Evolutionary conservation across 1,140 invertebrate genomes (phyloP).

Genomic region (Saccostrea echinata): DNA sequence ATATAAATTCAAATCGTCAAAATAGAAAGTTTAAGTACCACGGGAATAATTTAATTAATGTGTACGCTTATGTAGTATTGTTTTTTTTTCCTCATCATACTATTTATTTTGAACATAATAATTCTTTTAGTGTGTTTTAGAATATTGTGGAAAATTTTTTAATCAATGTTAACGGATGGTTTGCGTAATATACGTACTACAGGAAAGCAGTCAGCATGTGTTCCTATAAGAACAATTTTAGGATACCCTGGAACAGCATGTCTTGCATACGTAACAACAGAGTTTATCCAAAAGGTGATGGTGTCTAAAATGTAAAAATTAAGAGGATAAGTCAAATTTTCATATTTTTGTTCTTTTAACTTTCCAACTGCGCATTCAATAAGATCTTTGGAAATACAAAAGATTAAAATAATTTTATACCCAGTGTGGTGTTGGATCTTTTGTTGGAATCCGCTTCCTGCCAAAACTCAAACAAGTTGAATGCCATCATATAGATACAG

Average conservation of each 20-base stretch:
- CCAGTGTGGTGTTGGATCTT: background rate
- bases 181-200: slow-evolving; percentile 4
- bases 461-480: slow-evolving; percentile 25
- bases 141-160: too few species aligned
- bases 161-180: background rate
- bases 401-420: background rate
- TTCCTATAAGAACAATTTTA: slow-evolving; percentile 46
- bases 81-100: too few species aligned
- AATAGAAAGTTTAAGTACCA: too few species aligned
- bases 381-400: background rate
- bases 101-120: too few species aligned
- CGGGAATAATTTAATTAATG: too few species aligned
- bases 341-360: background rate
- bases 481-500: slow-evolving; percentile 37
- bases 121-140: too few species aligned
- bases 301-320: slow-evolving; percentile 7
- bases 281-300: slow-evolving; percentile 42
- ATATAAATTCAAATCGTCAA: too few species aligned
- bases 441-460: background rate
- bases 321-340: background rate
- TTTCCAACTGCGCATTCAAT: background rate
- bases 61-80: too few species aligned
- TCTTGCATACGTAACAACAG: slow-evolving; percentile 36
- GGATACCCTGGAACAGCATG: slow-evolving; percentile 6
- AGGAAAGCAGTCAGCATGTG: slow-evolving; percentile 39